Evolutionary conservation across 2,113 vertebrate genomes (phyloP), one percentile per base, ranked within the genome.

Genomic region (Lichenostomus cassidix): DNA sequence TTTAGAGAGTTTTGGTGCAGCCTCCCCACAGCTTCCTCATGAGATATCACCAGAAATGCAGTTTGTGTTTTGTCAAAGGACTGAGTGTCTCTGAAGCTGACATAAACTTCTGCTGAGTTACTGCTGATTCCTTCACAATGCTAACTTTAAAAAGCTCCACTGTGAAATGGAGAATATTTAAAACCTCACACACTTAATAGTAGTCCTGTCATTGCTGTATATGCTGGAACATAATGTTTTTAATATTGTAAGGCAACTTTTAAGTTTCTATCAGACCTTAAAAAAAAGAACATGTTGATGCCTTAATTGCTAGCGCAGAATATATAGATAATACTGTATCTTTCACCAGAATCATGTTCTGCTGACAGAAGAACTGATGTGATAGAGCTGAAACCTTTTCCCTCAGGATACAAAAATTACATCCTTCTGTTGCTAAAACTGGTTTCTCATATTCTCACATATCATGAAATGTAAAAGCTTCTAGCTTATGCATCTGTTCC

Each of bases 291-390:
- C 39, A 47, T 79, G 73, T 74, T 90, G 75, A 82, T 80, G 68
- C 41, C 65, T 71, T 94, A 95, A 91, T 92, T 95, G 49, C 70
- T 91, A 71, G 53, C 5, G 15, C 44, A 76, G 62, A 84, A 87
- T 76, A 69, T 60, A 53, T 58, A 49, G 78, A 65, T 80, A 87
- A 75, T 71, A 69, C 33, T 44, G 22, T 84, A 44, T 91, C 63
- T 83, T 96, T 82, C 37, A 56, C 11, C 80, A 75, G 67, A 91
- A 83, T n/a, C 41, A 8, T 60, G 13, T 81, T 87, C 81, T 90
- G 50, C 82, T 83, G 88, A 53, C 78, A 83, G 65, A 70, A 52
- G 50, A 82, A 91, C 53, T 63, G 70, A 87, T 60, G 59, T 69
- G 87, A 73, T 46, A 69, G 82, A 79, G 59, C 49, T 90, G 75